Evolutionary conservation across 2,888 invertebrate genomes (phyloP), one percentile per base, ranked within the genome.

Genomic region (Idaea straminata): DNA sequence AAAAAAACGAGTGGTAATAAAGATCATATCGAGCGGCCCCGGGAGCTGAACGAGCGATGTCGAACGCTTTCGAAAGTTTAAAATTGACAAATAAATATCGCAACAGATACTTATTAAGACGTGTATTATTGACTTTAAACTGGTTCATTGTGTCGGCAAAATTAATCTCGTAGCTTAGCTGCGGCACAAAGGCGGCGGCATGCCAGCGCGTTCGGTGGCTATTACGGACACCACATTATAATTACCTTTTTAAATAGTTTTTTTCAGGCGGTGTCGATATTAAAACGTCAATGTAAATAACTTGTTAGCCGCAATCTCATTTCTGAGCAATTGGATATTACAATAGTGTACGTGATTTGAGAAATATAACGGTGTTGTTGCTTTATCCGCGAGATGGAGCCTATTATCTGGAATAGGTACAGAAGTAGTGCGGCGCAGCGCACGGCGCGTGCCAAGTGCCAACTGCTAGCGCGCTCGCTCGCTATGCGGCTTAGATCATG

Each of bases 241-340:
- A 92, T 92, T 92, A 92, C 87, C 84, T 91, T 92, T 92, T 92
- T 91, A 89, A 92, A 91, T 91, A 89, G 91, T 91, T 92, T 92
- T 58, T 91, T 89, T 89, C 85, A 83, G 81, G 66, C 81, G 80
- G 78, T 85, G 86, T 87, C 83, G 91, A 89, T 91, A 92, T 92
- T 92, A 92, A 92, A 92, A 92, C 92, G 92, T 92, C 92, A 92
- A 92, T 90, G 92, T 92, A 92, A 92, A 92, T 92, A 92, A 92
- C 92, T 92, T 92, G 92, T 92, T 92, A 92, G 92, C 92, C 90
- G 92, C 92, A 91, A 92, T 92, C 92, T 92, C 92, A 92, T 92
- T 92, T 92, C 92, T 89, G 86, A 86, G 84, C 91, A 91, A 91
- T 92, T 92, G 92, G 91, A 90, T 92, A 91, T 92, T 91, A 92